Conservation (phyloP, 2,888 invertebrate genomes). For the Smittia aterrima region DNA sequence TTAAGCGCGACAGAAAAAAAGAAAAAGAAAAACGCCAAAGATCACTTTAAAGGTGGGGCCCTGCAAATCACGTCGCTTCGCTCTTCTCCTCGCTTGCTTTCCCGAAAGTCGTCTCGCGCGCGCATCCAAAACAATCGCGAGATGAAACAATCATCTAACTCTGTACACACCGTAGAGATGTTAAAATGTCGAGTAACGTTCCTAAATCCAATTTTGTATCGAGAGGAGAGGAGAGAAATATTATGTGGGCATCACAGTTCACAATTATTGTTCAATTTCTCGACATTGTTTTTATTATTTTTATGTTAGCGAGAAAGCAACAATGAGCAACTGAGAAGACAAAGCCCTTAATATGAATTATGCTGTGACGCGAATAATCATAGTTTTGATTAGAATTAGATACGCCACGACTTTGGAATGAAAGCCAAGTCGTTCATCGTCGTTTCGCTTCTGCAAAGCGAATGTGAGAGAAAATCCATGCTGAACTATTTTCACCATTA, state of each 20-base stretch:
- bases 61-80: conserved; percentile 34
- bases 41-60: conserved; percentile 36
- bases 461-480: neutral
- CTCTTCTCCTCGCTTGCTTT: neutral
- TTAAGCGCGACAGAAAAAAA: conserved; percentile 2
- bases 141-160: conserved; percentile 16
- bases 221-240: neutral
- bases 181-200: conserved; percentile 41
- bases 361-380: conserved; percentile 37
- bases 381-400: conserved; percentile 40
- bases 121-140: conserved; percentile 1
- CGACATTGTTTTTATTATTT: conserved; percentile 24
- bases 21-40: conserved; percentile 39
- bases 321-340: neutral
- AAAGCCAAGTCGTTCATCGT: neutral
- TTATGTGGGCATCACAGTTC: conserved; percentile 35
- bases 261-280: conserved; percentile 37
- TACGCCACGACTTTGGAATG: conserved; percentile 19
- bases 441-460: neutral
- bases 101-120: neutral
- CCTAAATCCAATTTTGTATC: conserved; percentile 8
- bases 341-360: conserved; percentile 33
- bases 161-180: neutral
- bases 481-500: conserved; percentile 3
- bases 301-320: neutral